A percentile compares a stretch with the other conserved stretches of the same genome.
phyloP scores from a whole-genome alignment of 2,888 invertebrate genomes.

The Acanthosepion esculentum region DNA sequence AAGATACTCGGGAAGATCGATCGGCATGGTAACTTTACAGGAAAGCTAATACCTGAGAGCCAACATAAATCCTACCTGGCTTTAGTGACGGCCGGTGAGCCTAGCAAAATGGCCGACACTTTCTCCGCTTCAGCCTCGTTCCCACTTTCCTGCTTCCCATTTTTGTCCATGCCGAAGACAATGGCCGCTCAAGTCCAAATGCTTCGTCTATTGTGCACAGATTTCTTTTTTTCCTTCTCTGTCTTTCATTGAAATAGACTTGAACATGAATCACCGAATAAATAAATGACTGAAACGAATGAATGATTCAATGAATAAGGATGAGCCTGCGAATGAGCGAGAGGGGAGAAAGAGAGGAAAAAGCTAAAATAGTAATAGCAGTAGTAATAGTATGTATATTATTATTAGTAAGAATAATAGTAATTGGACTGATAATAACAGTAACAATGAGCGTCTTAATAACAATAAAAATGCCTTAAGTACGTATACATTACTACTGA shows the following conservation, averaged over 20 bases:
- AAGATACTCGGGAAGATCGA: neutral
- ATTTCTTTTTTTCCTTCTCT: neutral
- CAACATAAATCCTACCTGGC: conserved; percentile 1
- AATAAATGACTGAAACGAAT: neutral
- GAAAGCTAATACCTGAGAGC: neutral
- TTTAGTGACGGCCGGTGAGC: neutral
- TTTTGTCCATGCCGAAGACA: neutral
- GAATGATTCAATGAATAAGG: neutral
- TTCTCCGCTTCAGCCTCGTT: neutral
- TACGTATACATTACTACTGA: conserved; percentile 14
- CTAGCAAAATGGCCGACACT: neutral
- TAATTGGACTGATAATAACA: neutral
- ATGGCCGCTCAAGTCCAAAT: neutral
- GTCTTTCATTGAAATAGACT: neutral
- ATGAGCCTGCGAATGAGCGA: neutral
- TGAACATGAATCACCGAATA: conserved; percentile 1
- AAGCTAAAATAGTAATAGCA: neutral
- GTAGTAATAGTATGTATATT: neutral
- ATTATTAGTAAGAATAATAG: neutral
- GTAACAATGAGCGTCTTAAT: neutral
- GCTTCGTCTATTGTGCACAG: neutral
- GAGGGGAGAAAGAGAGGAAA: neutral
- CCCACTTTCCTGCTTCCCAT: neutral
- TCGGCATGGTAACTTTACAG: neutral
- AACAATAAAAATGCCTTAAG: neutral